Conservation (phyloP, 1,140 invertebrate genomes). For the Lasioglossum albipes region DNA sequence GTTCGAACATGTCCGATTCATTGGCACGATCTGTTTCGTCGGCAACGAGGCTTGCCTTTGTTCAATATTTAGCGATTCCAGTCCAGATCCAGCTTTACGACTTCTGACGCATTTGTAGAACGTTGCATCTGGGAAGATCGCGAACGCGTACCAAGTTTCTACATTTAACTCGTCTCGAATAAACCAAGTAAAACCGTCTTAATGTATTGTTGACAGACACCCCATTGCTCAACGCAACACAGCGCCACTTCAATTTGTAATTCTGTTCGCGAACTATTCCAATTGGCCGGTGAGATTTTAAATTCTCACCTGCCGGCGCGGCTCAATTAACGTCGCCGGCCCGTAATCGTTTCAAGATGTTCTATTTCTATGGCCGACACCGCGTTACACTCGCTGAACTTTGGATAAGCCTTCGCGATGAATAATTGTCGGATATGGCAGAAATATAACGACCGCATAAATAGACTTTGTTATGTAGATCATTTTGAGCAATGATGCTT, state of each 20-base stretch:
- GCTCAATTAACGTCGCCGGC: constrained; percentile 4
- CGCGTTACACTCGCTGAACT: not conserved
- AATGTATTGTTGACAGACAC: constrained; percentile 12
- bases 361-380: not conserved
- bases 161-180: not conserved
- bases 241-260: constrained; percentile 16
- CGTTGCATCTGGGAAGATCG: not conserved
- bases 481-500: not conserved
- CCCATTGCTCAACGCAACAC: constrained; percentile 2
- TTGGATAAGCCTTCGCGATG: too few species aligned
- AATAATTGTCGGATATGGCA: not conserved
- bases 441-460: not conserved
- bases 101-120: not conserved
- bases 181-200: not conserved
- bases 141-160: too few species aligned
- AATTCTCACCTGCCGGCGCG: not conserved
- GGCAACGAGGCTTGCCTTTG: not conserved
- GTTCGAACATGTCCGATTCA: too few species aligned
- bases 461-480: not conserved
- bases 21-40: too few species aligned
- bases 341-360: not conserved
- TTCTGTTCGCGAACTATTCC: constrained; percentile 6
- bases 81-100: not conserved
- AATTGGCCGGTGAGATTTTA: constrained; percentile 8
- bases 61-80: not conserved